A percentile compares a stretch with the other conserved stretches of the same genome.
These are phyloP conservation scores for Scolopax mira DNA, from an alignment of 2,113 vertebrate species.

Conservation along the genomic window DNA sequence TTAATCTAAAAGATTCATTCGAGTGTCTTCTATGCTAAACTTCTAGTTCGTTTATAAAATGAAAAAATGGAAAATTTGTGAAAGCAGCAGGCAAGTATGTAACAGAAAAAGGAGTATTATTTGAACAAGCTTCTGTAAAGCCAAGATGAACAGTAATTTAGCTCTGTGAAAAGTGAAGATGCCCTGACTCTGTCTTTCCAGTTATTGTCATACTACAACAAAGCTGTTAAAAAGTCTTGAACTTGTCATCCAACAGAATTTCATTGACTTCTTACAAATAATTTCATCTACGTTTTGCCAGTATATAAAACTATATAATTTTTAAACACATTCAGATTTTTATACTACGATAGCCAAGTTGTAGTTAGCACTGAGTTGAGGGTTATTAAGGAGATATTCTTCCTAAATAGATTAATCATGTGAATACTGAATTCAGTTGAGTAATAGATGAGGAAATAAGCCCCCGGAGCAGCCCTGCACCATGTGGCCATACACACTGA, in stretches of 20 bases:
- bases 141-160: not conserved
- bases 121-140: not conserved
- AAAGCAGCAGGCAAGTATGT: not conserved
- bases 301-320: not conserved
- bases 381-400: not conserved
- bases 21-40: fast-evolving
- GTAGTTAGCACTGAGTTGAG: not conserved
- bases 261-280: not conserved
- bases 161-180: not conserved
- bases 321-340: not conserved
- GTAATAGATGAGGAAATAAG: not conserved
- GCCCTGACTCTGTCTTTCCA: not conserved
- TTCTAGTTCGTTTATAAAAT: not conserved
- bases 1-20: not conserved
- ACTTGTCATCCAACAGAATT: not conserved
- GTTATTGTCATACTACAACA: not conserved
- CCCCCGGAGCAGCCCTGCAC: not conserved
- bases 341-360: not conserved
- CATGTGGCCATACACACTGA: not conserved
- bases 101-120: not conserved
- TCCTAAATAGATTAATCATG: not conserved
- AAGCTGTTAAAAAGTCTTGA: not conserved
- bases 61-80: too few species aligned
- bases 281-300: not conserved
- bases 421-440: not conserved